Percentiles rank a stretch among this genome's conserved stretches.
phyloP scores from a whole-genome alignment of 2,113 vertebrate species.

The Dunckerocampus dactyliophorus region DNA sequence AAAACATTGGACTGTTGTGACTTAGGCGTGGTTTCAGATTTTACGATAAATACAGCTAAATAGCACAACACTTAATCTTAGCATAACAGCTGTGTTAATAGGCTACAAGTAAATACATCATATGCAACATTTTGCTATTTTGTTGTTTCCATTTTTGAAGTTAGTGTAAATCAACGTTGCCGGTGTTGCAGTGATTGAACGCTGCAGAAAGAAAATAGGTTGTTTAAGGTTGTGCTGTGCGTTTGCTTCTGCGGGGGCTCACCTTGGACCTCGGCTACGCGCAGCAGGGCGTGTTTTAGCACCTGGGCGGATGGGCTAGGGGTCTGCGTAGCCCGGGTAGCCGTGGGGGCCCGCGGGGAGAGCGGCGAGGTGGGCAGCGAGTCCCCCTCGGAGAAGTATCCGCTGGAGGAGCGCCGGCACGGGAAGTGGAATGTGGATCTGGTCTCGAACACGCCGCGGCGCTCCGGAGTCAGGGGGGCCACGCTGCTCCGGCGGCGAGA shows the following conservation, averaged over 20 bases:
- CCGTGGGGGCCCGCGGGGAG: conserved; percentile 59
- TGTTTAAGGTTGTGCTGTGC: neutral
- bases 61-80: too few relatives aligned
- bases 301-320: conserved; percentile 82
- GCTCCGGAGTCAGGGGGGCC: conserved; percentile 50
- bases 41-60: too few relatives aligned
- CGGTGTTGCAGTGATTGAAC: too few relatives aligned
- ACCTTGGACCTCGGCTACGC: conserved; percentile 64
- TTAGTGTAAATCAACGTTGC: too few relatives aligned
- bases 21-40: neutral
- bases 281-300: conserved; percentile 57
- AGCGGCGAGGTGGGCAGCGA: conserved; percentile 75
- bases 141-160: too few relatives aligned
- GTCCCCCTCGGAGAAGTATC: conserved; percentile 90
- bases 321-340: conserved; percentile 89
- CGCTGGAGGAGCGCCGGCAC: conserved; percentile 83
- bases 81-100: neutral
- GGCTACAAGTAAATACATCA: too few relatives aligned
- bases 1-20: neutral
- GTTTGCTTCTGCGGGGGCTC: conserved; percentile 32
- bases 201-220: too few relatives aligned
- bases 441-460: conserved; percentile 76
- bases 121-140: too few relatives aligned
- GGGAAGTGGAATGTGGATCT: conserved; percentile 79
- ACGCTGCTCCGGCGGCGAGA: conserved; percentile 67